Evolutionary conservation across 2,888 invertebrate genomes (phyloP).

Genomic region (Eupithecia centaureata): DNA sequence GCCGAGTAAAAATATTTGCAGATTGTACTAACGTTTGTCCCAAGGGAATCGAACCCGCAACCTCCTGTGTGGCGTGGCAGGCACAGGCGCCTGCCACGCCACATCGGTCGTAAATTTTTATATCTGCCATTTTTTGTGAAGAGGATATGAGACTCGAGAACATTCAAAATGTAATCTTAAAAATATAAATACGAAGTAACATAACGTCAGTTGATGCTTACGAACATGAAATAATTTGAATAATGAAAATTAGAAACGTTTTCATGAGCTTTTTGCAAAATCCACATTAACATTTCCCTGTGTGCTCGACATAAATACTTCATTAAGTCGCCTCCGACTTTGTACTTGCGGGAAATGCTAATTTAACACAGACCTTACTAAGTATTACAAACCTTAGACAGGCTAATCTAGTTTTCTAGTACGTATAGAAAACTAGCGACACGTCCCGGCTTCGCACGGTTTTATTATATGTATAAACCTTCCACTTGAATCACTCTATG

Average conservation of each 20-base stretch:
- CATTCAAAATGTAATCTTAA: background rate
- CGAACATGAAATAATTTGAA: constrained; percentile 12
- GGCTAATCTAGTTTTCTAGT: constrained; percentile 36
- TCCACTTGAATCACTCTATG: too few species aligned
- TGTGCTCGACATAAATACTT: constrained; percentile 39
- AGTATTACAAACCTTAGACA: constrained; percentile 40
- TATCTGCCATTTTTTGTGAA: background rate
- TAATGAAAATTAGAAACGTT: constrained; percentile 18
- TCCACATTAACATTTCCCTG: constrained; percentile 23
- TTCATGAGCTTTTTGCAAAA: constrained; percentile 20
- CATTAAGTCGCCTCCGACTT: constrained; percentile 36
- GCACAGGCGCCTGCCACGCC: too few species aligned
- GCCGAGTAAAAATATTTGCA: too few species aligned
- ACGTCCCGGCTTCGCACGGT: too few species aligned
- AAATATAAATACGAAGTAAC: background rate
- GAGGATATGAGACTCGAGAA: background rate
- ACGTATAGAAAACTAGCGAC: background rate
- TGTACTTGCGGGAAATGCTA: constrained; percentile 43
- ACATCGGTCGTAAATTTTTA: too few species aligned
- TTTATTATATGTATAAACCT: too few species aligned
- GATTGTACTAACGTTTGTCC: too few species aligned
- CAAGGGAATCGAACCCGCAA: too few species aligned
- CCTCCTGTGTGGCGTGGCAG: too few species aligned
- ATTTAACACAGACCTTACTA: constrained; percentile 43
- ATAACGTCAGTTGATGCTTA: background rate